phyloP scores from a whole-genome alignment of 2,797 vertebrate species.

The Neomorphus geoffroyi region DNA sequence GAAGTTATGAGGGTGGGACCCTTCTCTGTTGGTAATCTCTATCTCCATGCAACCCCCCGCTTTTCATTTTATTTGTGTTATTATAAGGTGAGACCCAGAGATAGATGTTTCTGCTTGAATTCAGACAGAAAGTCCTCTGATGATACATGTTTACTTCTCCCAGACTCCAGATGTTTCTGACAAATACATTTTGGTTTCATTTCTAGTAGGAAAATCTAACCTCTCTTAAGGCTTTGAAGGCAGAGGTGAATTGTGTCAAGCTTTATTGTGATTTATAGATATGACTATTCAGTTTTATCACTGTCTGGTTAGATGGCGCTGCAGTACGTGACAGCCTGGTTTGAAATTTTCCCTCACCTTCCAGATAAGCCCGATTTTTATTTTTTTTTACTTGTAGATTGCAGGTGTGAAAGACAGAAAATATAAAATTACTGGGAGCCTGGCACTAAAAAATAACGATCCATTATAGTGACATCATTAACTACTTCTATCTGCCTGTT shows the following conservation, averaged over 20 bases:
- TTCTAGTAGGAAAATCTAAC: constrained; percentile 25
- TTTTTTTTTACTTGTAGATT: not conserved
- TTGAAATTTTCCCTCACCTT: not conserved
- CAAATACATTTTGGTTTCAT: not conserved
- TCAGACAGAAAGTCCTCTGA: not conserved
- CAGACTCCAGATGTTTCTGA: not conserved
- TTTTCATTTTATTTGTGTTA: not conserved
- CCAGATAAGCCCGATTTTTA: not conserved
- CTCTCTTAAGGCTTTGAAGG: not conserved
- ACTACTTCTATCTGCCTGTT: not conserved
- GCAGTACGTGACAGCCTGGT: not conserved
- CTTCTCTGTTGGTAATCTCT: rapidly evolving
- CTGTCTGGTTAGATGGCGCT: not conserved
- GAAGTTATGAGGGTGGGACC: not conserved
- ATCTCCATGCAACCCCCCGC: not conserved
- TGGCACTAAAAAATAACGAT: not conserved
- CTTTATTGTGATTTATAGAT: constrained; percentile 42
- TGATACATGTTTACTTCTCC: not conserved
- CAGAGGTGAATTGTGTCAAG: constrained; percentile 30
- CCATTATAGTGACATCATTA: constrained; percentile 26
- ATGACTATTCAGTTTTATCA: constrained; percentile 24
- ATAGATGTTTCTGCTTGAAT: not conserved
- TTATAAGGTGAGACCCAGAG: not conserved
- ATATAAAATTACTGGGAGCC: not conserved
- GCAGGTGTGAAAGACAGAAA: not conserved